Evolutionary conservation across 2,888 invertebrate species (phyloP).

Genomic region (Pteria penguin): DNA sequence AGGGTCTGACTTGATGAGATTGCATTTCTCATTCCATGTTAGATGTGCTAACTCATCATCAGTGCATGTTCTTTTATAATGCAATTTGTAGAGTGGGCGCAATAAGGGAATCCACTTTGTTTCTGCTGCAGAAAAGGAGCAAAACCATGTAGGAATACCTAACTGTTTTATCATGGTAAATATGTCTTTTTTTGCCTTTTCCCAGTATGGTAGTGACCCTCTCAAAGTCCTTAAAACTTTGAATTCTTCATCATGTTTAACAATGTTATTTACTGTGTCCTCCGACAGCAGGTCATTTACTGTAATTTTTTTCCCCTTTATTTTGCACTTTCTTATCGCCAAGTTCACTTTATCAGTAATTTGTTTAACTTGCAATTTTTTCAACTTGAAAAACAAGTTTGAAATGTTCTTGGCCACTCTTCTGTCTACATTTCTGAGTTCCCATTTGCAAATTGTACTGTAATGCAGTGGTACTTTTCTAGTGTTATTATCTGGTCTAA

Average conservation of each 20-base stretch:
- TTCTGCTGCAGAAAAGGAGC: constrained; percentile 47
- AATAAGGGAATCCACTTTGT: constrained; percentile 38
- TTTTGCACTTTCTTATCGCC: not conserved
- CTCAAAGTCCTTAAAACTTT: not conserved
- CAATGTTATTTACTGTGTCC: not conserved
- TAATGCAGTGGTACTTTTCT: not conserved
- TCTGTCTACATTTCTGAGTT: constrained; percentile 36
- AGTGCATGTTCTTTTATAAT: constrained; percentile 6
- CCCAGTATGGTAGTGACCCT: constrained; percentile 48
- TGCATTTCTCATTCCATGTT: constrained; percentile 51
- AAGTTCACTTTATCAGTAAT: not conserved
- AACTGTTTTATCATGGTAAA: constrained; percentile 41
- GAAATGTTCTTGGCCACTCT: constrained; percentile 34
- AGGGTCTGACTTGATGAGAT: constrained; percentile 55
- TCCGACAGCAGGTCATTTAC: not conserved
- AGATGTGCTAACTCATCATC: constrained; percentile 27
- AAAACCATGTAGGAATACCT: constrained; percentile 43
- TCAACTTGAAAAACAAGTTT: constrained; percentile 45
- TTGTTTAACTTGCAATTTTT: not conserved
- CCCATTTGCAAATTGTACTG: constrained; percentile 32
- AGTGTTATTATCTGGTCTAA: not conserved
- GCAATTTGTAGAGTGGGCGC: not conserved
- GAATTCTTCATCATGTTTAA: not conserved
- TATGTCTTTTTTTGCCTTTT: constrained; percentile 39
- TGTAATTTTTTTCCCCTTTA: constrained; percentile 9